Percentiles rank a stretch among this genome's conserved stretches.
Conservation (phyloP, 2,888 invertebrate genomes). For the Morpho helenor region DNA sequence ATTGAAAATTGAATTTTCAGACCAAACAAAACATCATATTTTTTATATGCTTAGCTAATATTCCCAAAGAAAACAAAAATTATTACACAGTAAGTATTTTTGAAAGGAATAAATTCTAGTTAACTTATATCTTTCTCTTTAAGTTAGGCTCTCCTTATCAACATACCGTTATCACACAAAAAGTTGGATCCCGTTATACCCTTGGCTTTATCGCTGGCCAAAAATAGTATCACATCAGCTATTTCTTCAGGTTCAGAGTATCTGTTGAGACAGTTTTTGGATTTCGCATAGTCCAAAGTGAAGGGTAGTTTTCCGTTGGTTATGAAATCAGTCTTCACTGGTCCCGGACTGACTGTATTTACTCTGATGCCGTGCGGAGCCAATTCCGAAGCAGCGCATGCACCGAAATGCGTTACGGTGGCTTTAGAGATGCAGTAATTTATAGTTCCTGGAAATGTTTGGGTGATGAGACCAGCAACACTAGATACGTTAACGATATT, state of each 20-base stretch:
- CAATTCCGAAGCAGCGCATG: conserved; percentile 83
- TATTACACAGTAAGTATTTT: too few species aligned
- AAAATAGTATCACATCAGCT: conserved; percentile 30
- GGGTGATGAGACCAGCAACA: conserved; percentile 12
- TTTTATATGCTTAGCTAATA: too few species aligned
- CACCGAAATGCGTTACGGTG: conserved; percentile 85
- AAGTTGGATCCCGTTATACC: conserved; percentile 30
- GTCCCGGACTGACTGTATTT: too few species aligned
- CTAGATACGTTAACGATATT: conserved; percentile 38
- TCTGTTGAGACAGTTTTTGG: conserved; percentile 31
- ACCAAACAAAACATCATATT: too few species aligned
- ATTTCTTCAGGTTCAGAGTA: conserved; percentile 34
- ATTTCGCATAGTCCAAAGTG: conserved; percentile 30
- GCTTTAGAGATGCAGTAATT: conserved; percentile 85
- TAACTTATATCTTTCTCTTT: too few species aligned
- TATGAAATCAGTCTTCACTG: conserved; percentile 23
- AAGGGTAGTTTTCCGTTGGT: conserved; percentile 38
- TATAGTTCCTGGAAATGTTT: conserved; percentile 16
- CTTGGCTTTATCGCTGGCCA: conserved; percentile 32
- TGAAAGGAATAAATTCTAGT: too few species aligned
- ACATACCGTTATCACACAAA: conserved; percentile 15
- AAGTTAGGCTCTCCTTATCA: neutral
- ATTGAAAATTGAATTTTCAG: too few species aligned
- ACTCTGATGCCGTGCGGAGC: conserved; percentile 73
- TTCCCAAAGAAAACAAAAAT: too few species aligned